A percentile compares a stretch with the other conserved stretches of the same genome.
These are phyloP conservation scores for Fragum fragum DNA, from an alignment of 2,888 invertebrate genomes.

Conservation along the genomic window DNA sequence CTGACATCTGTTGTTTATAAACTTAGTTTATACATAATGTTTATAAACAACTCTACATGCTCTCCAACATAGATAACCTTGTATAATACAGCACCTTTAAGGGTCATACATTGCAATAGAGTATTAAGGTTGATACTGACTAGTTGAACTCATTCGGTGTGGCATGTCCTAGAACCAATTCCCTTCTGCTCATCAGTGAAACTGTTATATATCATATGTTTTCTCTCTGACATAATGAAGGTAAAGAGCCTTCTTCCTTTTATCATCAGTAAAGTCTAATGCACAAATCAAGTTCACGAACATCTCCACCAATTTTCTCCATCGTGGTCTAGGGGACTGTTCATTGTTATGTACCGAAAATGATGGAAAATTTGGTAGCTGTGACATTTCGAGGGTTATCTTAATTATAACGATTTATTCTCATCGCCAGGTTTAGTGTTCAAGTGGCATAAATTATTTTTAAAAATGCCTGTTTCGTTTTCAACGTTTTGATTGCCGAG, in stretches of 20 bases:
- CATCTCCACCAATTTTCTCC: slow-evolving; percentile 10
- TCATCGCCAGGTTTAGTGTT: slow-evolving; percentile 32
- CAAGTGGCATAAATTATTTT: neutral
- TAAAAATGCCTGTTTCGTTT: neutral
- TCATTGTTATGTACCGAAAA: slow-evolving; percentile 15
- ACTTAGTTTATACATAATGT: too few relatives aligned
- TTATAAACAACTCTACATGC: too few relatives aligned
- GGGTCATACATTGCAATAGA: too few relatives aligned
- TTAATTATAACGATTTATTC: neutral
- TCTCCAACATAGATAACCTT: too few relatives aligned
- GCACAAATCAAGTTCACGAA: slow-evolving; percentile 18
- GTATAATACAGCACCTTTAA: too few relatives aligned
- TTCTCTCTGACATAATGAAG: slow-evolving; percentile 31
- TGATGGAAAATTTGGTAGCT: slow-evolving; percentile 11
- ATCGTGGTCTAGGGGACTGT: neutral
- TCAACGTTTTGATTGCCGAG: neutral
- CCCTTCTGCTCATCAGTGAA: slow-evolving; percentile 36
- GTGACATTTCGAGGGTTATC: neutral
- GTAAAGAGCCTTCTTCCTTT: slow-evolving; percentile 25
- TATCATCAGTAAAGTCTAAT: slow-evolving; percentile 2
- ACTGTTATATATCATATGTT: slow-evolving; percentile 33
- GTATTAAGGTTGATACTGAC: slow-evolving; percentile 18
- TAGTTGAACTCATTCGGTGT: slow-evolving; percentile 30
- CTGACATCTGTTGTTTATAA: too few relatives aligned
- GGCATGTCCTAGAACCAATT: neutral